Evolutionary conservation across 2,888 invertebrate genomes (phyloP), one percentile per base, ranked within the genome.

Genomic region (Oeneis ivallda): DNA sequence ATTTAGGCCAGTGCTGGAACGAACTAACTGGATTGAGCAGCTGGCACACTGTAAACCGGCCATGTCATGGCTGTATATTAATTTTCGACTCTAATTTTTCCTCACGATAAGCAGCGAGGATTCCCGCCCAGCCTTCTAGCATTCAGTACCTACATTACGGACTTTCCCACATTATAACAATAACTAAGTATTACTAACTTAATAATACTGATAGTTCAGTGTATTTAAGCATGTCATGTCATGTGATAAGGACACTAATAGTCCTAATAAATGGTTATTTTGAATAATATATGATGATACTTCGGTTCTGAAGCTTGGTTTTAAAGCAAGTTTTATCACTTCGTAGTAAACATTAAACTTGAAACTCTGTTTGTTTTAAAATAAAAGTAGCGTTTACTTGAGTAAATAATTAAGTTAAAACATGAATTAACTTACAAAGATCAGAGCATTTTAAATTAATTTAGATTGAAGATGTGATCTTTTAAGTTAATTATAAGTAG

Each of bases 21-120:
- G 2, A 26, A 26, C 26, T 26, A 26, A 26, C 26, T 26, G 26
- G 2, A 26, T 26, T 26, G 26, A 26, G 26, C 0, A 26, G 37
- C 37, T 37, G 37, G 37, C 4, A 37, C 37, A 37, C 37, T 37
- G 9, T 37, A 1, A 37, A 37, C 37, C 37, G 8, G 11, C n/a
- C 13, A 7, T 41, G 52, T 53, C 61, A 61, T 52, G 6, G 7
- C 10, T 17, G 32, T 32, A 19, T 39, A 53, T 17, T 43, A 32
- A 60, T 49, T 60, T 49, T 26, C 6, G 19, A 50, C 32, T 52
- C 37, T 59, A 19, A 66, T 11, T 66, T 68, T 66, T 66, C 66
- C 68, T 66, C 17, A 60, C 61, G 56, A 68, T 66, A 68, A 62
- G 13, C 45, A 47, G 10, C 37, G 47, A 45, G 45, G 17, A 56